Conservation (phyloP, 2,113 vertebrate species). For the Cochlearius cochlearius region DNA sequence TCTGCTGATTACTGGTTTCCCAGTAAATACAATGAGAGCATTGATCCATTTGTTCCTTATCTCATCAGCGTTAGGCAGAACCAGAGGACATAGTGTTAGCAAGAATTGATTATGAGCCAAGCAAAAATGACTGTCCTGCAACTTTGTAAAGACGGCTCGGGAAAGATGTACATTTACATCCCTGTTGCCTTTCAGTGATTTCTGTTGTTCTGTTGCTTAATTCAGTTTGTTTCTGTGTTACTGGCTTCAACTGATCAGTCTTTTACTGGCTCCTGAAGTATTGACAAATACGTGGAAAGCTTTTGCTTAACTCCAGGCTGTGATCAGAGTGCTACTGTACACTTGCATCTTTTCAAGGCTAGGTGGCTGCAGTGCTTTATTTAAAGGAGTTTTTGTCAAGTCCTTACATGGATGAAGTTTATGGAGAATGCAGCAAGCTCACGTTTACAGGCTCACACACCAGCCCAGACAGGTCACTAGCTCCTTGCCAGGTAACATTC, state of each 20-base stretch:
- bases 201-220: background rate
- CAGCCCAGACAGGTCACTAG: background rate
- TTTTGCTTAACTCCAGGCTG: background rate
- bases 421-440: background rate
- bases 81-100: background rate
- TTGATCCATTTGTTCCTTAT: conserved; percentile 44
- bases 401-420: background rate
- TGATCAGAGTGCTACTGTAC: background rate
- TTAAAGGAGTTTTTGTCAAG: background rate
- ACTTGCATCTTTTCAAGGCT: conserved; percentile 58
- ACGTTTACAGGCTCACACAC: background rate
- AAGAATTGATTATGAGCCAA: conserved; percentile 28
- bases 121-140: background rate
- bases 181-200: background rate
- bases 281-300: background rate
- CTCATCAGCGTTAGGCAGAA: conserved; percentile 32
- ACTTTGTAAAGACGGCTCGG: background rate
- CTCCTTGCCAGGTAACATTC: background rate
- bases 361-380: conserved; percentile 60
- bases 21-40: conserved; percentile 37
- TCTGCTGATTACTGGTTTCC: conserved; percentile 7
- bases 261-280: background rate
- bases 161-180: background rate
- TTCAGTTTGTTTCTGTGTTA: background rate
- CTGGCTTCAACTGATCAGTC: background rate